Conservation (phyloP, 2,888 invertebrate species). For the Sisyra terminalis region DNA sequence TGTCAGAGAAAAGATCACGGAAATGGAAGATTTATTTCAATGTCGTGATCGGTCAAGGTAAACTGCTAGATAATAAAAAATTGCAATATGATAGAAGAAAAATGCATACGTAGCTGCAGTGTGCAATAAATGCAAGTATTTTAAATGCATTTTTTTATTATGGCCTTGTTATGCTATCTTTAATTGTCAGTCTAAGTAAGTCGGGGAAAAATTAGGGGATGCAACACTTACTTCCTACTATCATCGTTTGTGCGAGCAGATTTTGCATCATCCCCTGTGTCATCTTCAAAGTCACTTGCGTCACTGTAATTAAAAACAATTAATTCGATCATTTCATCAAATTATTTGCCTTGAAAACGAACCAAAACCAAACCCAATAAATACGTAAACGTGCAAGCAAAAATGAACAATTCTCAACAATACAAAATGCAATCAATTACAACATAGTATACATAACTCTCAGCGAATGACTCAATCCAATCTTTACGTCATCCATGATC, state of each 20-base stretch:
- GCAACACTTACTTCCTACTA: slow-evolving; percentile 48
- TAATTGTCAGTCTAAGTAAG: no score
- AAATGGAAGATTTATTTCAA: no score
- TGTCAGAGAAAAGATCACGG: no score
- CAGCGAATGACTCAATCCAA: not conserved
- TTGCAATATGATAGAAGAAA: not conserved
- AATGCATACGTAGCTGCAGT: not conserved
- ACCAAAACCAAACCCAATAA: not conserved
- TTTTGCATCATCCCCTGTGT: slow-evolving; percentile 48
- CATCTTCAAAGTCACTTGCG: slow-evolving; percentile 44
- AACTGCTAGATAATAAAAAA: slow-evolving; percentile 1
- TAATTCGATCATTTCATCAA: not conserved
- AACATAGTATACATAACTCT: not conserved
- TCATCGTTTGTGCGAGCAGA: slow-evolving; percentile 48
- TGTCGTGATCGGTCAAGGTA: no score
- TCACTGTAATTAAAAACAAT: slow-evolving; percentile 29
- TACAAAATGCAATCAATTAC: not conserved
- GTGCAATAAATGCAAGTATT: not conserved
- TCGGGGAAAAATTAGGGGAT: no score
- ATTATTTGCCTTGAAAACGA: not conserved
- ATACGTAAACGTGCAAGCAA: not conserved
- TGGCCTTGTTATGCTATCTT: no score
- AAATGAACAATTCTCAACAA: not conserved
- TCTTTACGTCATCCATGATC: not conserved
- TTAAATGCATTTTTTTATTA: not conserved